A percentile compares a stretch with the other conserved stretches of the same genome.
Conservation (phyloP, 2,888 invertebrate species). For the Sesia apiformis region DNA sequence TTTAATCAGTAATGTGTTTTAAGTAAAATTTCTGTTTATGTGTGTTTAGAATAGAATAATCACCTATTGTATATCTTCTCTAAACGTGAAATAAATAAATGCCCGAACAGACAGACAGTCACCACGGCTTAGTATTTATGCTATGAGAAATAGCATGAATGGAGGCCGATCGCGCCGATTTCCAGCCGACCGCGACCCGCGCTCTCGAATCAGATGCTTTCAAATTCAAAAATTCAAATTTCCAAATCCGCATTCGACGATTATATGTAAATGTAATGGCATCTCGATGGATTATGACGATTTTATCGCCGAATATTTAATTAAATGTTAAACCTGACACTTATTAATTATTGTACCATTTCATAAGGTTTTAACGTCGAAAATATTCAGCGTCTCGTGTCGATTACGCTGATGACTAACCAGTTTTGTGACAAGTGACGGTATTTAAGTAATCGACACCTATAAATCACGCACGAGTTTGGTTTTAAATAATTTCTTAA, state of each 20-base stretch:
- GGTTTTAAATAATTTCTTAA: conserved; percentile 1
- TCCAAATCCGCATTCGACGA: conserved; percentile 5
- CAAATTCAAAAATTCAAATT: conserved; percentile 10
- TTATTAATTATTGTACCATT: conserved; percentile 45
- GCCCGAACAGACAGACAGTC: no score
- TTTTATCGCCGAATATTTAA: conserved; percentile 48
- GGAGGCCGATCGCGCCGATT: no score
- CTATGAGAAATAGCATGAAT: no score
- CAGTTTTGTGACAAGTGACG: conserved; percentile 48
- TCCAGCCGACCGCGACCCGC: no score
- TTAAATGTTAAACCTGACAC: conserved; percentile 60
- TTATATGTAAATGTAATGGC: conserved; percentile 9
- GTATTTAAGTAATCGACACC: conserved; percentile 47
- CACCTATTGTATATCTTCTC: no score
- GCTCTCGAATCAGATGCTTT: not conserved
- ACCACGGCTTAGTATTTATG: no score
- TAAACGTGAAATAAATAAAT: no score
- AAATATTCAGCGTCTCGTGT: conserved; percentile 30
- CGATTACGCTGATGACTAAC: conserved; percentile 41
- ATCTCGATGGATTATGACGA: conserved; percentile 22
- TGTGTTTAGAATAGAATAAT: no score
- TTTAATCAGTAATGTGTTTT: no score
- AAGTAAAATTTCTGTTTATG: no score
- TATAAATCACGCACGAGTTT: conserved; percentile 35
- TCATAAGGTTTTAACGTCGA: conserved; percentile 48